Evolutionary conservation across 1,140 invertebrate genomes (phyloP).

Genomic region (Scaptomyza graminum): DNA sequence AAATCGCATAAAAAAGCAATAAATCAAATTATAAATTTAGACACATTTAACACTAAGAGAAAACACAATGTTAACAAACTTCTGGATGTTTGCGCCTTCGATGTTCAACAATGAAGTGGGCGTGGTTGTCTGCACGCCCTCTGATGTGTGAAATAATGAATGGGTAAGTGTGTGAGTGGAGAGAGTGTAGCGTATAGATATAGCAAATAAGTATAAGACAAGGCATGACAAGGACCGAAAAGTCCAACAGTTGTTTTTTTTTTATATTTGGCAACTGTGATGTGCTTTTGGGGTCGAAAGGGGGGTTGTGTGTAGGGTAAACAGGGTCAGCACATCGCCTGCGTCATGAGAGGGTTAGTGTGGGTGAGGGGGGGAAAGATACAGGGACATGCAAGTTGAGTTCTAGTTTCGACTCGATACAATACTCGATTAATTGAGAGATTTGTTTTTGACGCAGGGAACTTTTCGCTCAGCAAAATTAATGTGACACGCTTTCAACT

Average conservation of each 20-base stretch:
- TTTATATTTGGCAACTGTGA: slow-evolving; percentile 60
- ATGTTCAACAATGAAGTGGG: slow-evolving; percentile 34
- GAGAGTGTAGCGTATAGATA: slow-evolving; percentile 15
- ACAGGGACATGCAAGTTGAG: slow-evolving; percentile 25
- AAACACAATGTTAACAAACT: slow-evolving; percentile 27
- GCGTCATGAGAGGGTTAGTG: slow-evolving; percentile 36
- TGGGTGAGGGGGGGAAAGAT: no score
- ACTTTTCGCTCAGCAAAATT: slow-evolving; percentile 84
- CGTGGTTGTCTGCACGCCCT: slow-evolving; percentile 23
- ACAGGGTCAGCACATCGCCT: slow-evolving; percentile 67
- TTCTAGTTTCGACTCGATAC: slow-evolving; percentile 1
- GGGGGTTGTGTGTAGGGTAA: background rate
- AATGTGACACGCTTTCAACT: slow-evolving; percentile 83
- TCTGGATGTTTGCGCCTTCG: slow-evolving; percentile 20
- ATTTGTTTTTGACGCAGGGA: slow-evolving; percentile 70
- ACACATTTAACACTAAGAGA: slow-evolving; percentile 36
- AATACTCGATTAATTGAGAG: background rate
- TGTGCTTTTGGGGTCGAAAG: slow-evolving; percentile 55
- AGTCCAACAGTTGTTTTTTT: slow-evolving; percentile 76
- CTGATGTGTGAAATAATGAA: background rate
- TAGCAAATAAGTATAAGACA: slow-evolving; percentile 19
- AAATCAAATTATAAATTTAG: slow-evolving; percentile 6
- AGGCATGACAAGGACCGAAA: slow-evolving; percentile 83
- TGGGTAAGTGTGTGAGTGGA: background rate
- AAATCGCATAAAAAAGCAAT: slow-evolving; percentile 12